These are phyloP conservation scores for Mesembrinibis cayennensis DNA, from an alignment of 2,113 vertebrate species.

Conservation along the genomic window DNA sequence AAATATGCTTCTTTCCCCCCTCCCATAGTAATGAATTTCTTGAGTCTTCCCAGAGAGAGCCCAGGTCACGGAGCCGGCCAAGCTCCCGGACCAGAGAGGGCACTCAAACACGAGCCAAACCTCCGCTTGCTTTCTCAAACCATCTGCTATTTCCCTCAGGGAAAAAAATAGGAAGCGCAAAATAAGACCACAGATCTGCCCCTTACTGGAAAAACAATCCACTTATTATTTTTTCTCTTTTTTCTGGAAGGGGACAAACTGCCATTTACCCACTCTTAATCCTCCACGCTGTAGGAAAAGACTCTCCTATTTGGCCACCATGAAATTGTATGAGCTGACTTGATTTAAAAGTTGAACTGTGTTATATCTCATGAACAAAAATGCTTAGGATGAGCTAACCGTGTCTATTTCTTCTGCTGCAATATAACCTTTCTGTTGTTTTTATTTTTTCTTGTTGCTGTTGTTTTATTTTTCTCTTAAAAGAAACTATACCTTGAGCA, in stretches of 20 bases:
- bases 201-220: neutral
- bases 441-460: neutral
- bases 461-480: neutral
- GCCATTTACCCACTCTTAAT: neutral
- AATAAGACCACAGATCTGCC: neutral
- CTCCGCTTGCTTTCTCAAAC: neutral
- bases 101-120: neutral
- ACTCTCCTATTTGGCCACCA: neutral
- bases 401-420: neutral
- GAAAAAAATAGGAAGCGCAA: neutral
- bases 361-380: neutral
- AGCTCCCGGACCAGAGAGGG: neutral
- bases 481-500: neutral
- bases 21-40: neutral
- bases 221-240: too few relatives aligned
- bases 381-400: neutral
- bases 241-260: neutral
- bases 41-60: neutral
- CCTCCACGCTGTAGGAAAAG: neutral
- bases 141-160: neutral
- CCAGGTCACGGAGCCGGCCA: neutral
- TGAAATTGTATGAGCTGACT: neutral
- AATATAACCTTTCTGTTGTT: rapidly evolving
- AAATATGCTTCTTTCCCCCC: rapidly evolving
- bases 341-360: neutral